Percentiles rank a stretch among this genome's conserved stretches.
These are phyloP conservation scores for Anadara kagoshimensis DNA, from an alignment of 1,140 invertebrate genomes.

Conservation along the genomic window DNA sequence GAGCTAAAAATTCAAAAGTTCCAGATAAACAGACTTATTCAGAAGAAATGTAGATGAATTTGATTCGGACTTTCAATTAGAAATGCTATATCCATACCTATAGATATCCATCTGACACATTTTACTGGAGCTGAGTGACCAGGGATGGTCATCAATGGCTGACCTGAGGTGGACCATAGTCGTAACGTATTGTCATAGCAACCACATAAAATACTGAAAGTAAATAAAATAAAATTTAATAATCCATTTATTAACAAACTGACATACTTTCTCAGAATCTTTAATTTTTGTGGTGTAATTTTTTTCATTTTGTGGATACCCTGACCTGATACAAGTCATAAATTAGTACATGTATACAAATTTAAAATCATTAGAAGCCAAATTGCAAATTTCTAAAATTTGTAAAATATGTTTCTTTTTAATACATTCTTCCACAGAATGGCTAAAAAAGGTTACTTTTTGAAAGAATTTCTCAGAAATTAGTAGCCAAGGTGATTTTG, in stretches of 20 bases:
- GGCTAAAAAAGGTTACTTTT: too few species aligned
- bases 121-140: conserved; percentile 91
- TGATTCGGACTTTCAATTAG: background rate
- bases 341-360: too few species aligned
- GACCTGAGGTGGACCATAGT: conserved; percentile 90
- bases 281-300: too few species aligned
- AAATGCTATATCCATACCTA: conserved; percentile 75
- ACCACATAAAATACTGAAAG: conserved; percentile 89
- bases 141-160: conserved; percentile 87
- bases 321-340: too few species aligned
- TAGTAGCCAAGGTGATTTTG: too few species aligned
- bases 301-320: too few species aligned
- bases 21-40: background rate
- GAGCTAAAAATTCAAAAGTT: background rate
- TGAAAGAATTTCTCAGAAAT: too few species aligned
- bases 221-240: conserved; percentile 23
- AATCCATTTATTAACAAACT: background rate
- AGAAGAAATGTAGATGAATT: background rate
- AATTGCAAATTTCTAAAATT: too few species aligned
- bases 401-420: too few species aligned
- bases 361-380: too few species aligned
- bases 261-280: background rate
- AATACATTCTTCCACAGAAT: too few species aligned
- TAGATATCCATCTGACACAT: conserved; percentile 88
- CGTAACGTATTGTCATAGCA: conserved; percentile 95